Conservation (phyloP, 2,113 vertebrate genomes). For the Tetrax tetrax region DNA sequence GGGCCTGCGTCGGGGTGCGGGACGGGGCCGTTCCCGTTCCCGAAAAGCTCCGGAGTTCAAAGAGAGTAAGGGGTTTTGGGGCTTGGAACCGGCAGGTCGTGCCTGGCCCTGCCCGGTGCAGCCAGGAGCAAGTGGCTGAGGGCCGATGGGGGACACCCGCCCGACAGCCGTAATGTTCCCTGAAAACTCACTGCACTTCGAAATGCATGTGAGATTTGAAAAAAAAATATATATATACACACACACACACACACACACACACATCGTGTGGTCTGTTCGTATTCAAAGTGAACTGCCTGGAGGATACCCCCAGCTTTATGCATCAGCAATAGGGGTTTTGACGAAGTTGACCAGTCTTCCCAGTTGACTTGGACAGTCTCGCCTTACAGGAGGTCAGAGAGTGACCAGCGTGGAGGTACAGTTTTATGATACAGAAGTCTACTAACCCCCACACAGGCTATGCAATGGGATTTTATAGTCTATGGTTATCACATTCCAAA, state of each 20-base stretch:
- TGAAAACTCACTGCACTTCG: accelerated
- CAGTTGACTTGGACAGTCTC: background rate
- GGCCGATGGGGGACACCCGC: accelerated
- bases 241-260: too few relatives aligned
- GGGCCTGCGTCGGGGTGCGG: too few relatives aligned
- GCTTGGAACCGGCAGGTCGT: too few relatives aligned
- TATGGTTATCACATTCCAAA: background rate
- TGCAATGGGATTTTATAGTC: background rate
- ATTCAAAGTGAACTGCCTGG: background rate
- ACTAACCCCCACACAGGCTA: accelerated
- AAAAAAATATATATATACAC: too few relatives aligned
- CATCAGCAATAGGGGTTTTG: background rate
- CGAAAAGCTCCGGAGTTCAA: too few relatives aligned
- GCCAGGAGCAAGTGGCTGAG: background rate
- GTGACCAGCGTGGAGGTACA: too few relatives aligned
- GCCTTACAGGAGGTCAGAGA: background rate
- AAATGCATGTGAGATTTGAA: background rate
- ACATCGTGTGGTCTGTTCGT: background rate
- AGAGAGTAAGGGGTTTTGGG: too few relatives aligned
- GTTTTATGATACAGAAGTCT: background rate
- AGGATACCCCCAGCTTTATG: background rate
- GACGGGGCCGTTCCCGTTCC: too few relatives aligned
- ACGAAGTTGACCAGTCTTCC: background rate
- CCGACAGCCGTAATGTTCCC: background rate
- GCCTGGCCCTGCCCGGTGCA: too few relatives aligned